Conservation (phyloP, 1,140 invertebrate genomes). For the Pseudomyrmex concolor region DNA sequence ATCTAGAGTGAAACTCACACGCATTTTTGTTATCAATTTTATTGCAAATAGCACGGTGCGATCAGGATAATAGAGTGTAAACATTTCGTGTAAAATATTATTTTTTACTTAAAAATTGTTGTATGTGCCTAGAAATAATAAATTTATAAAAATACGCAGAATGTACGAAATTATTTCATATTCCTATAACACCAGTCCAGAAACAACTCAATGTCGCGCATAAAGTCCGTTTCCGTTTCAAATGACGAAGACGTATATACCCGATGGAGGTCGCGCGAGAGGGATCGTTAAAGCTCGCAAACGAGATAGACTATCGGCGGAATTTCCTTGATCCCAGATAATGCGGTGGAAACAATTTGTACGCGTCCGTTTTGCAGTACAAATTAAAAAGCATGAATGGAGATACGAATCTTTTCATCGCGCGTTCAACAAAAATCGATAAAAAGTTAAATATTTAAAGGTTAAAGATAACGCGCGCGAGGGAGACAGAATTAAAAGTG, state of each 20-base stretch:
- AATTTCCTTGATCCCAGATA: constrained; percentile 75
- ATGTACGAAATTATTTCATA: constrained; percentile 16
- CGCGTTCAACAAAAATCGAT: constrained; percentile 9
- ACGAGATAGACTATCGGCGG: constrained; percentile 75
- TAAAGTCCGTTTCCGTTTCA: constrained; percentile 52
- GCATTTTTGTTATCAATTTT: not conserved
- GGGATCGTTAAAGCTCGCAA: constrained; percentile 72
- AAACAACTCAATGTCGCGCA: constrained; percentile 30
- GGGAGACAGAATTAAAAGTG: constrained; percentile 16
- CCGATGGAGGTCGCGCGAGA: constrained; percentile 59
- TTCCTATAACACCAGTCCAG: constrained; percentile 10
- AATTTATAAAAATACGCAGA: constrained; percentile 14
- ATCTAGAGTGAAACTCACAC: too few species aligned
- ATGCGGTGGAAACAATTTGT: constrained; percentile 73
- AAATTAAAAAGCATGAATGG: constrained; percentile 36
- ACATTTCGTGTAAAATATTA: not conserved
- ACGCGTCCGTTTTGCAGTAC: constrained; percentile 65
- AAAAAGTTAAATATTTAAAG: constrained; percentile 19
- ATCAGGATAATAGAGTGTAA: not conserved
- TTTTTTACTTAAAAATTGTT: not conserved
- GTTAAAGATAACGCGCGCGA: not conserved
- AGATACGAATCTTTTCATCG: not conserved
- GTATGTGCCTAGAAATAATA: not conserved
- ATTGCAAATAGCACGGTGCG: not conserved
- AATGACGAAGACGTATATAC: constrained; percentile 56